A percentile compares a stretch with the other conserved stretches of the same genome.
phyloP scores from a whole-genome alignment of 2,888 invertebrate genomes.

The Volucella bombylans region DNA sequence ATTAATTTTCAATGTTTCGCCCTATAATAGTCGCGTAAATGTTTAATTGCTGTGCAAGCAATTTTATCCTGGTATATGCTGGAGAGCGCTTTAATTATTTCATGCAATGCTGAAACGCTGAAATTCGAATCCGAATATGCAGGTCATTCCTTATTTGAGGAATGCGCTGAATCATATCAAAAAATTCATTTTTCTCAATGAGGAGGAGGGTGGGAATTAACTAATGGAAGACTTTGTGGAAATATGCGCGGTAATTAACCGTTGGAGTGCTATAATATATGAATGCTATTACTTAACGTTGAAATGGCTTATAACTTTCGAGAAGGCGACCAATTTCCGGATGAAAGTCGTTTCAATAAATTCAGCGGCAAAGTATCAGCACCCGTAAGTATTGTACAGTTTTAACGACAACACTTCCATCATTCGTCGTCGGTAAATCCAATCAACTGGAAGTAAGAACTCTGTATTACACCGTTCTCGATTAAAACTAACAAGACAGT shows the following conservation, averaged over 20 bases:
- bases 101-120: constrained; percentile 23
- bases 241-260: constrained; percentile 20
- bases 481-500: too few species aligned
- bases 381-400: too few species aligned
- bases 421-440: too few species aligned
- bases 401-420: too few species aligned
- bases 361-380: too few species aligned
- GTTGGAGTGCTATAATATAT: neutral
- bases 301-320: too few species aligned
- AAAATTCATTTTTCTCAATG: constrained; percentile 11
- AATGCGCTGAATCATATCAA: constrained; percentile 55
- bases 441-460: too few species aligned
- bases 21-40: constrained; percentile 54
- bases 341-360: too few species aligned
- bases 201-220: neutral
- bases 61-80: constrained; percentile 35
- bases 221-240: constrained; percentile 20
- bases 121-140: constrained; percentile 37
- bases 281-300: neutral
- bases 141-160: constrained; percentile 49
- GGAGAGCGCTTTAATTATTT: constrained; percentile 57
- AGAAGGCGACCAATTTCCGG: too few species aligned
- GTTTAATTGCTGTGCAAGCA: constrained; percentile 65
- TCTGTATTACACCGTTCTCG: too few species aligned
- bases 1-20: constrained; percentile 67